Percentiles rank a stretch among this genome's conserved stretches.
Evolutionary conservation across 2,888 invertebrate species (phyloP).

Genomic region (Nephrotoma flavescens): DNA sequence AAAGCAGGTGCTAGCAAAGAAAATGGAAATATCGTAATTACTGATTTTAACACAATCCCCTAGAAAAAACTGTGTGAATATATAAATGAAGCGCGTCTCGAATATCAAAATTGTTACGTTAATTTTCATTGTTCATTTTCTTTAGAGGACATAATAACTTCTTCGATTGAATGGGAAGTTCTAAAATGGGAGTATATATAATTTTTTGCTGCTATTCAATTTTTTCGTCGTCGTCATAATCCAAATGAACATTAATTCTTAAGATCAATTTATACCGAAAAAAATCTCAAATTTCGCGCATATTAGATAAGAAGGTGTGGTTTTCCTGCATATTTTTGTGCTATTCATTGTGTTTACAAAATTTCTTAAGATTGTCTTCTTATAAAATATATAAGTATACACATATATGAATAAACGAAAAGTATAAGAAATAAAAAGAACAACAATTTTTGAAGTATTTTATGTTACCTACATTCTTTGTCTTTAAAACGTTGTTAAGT

Average conservation of each 20-base stretch:
- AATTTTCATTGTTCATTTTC: not conserved
- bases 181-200: not conserved
- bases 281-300: slow-evolving; percentile 2
- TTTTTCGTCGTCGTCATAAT: not conserved
- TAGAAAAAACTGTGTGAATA: not conserved
- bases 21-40: not conserved
- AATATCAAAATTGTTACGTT: not conserved
- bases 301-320: slow-evolving; percentile 1
- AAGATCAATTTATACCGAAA: not conserved
- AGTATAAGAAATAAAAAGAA: not conserved
- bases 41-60: not conserved
- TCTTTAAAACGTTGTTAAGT: not conserved
- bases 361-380: not conserved
- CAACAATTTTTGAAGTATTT: not conserved
- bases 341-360: not conserved
- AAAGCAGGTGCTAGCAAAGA: not conserved
- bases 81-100: not conserved
- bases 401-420: too few relatives aligned
- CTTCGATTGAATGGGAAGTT: not conserved
- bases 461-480: not conserved
- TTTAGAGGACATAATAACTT: not conserved
- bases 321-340: not conserved
- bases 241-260: not conserved
- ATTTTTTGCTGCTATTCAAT: not conserved
- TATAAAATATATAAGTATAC: not conserved